Evolutionary conservation across 2,888 invertebrate species (phyloP).

Genomic region (Hypsopygia costalis): DNA sequence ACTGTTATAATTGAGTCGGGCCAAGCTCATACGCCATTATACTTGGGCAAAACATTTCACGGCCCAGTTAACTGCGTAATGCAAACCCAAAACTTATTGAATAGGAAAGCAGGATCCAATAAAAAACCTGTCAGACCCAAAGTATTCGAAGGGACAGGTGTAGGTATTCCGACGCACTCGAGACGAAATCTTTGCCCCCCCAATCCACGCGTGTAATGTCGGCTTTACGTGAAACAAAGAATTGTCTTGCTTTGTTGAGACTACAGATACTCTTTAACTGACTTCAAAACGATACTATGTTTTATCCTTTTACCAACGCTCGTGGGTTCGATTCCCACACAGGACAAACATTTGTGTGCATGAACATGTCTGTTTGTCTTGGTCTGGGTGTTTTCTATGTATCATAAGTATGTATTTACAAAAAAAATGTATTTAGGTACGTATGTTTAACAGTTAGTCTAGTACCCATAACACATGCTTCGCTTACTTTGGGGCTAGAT

Average conservation of each 20-base stretch:
- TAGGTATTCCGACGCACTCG: slow-evolving; percentile 7
- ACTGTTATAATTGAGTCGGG: slow-evolving; percentile 35
- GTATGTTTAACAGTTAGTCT: no score
- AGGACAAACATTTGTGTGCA: no score
- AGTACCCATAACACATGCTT: no score
- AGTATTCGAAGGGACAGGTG: slow-evolving; percentile 52
- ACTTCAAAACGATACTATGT: background rate
- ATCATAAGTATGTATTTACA: no score
- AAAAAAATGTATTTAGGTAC: no score
- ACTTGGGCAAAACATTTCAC: slow-evolving; percentile 53
- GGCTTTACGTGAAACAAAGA: slow-evolving; percentile 15
- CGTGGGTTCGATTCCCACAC: no score
- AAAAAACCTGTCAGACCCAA: slow-evolving; percentile 72
- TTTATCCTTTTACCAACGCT: no score
- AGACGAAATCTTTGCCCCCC: slow-evolving; percentile 16
- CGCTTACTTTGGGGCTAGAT: no score
- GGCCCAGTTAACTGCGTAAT: slow-evolving; percentile 59
- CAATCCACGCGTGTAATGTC: slow-evolving; percentile 12
- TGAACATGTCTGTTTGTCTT: no score
- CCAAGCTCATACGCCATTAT: slow-evolving; percentile 36
- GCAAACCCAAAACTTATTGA: slow-evolving; percentile 67
- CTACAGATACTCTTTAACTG: background rate
- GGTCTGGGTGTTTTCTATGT: no score
- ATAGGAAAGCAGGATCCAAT: slow-evolving; percentile 69
- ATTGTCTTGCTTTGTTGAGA: background rate